A percentile compares a stretch with the other conserved stretches of the same genome.
phyloP scores from a whole-genome alignment of 2,797 vertebrate species.

The Brotogeris chrysoptera region DNA sequence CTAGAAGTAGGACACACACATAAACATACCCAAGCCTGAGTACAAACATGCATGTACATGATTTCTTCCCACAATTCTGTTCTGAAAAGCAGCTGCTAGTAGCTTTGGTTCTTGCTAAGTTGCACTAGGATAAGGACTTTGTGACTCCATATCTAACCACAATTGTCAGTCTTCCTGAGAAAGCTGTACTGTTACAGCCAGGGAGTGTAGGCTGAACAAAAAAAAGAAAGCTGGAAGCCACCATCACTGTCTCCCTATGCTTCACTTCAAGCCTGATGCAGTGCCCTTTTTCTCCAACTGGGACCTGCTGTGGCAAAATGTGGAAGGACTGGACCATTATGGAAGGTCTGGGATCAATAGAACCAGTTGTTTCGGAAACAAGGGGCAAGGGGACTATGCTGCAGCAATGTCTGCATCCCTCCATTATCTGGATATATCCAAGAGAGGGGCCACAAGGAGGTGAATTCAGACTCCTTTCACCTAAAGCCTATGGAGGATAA shows the following conservation, averaged over 20 bases:
- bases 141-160: not conserved
- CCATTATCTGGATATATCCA: not conserved
- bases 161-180: not conserved
- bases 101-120: not conserved
- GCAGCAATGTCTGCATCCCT: accelerated
- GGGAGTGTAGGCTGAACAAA: not conserved
- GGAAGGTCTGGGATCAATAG: accelerated
- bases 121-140: not conserved
- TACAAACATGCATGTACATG: accelerated
- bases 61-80: not conserved
- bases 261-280: not conserved
- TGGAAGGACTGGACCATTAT: not conserved
- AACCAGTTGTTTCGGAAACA: not conserved
- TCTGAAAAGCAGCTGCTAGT: not conserved
- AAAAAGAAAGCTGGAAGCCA: not conserved
- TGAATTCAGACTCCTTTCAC: not conserved
- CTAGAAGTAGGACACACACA: accelerated
- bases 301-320: not conserved
- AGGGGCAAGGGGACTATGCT: not conserved
- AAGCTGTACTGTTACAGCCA: not conserved
- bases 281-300: not conserved
- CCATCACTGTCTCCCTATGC: not conserved
- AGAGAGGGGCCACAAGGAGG: not conserved
- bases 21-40: not conserved
- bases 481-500: not conserved